Base-by-base conservation (phyloP, 2,888 invertebrate genomes). In the Pediacus dermestoides region DNA sequence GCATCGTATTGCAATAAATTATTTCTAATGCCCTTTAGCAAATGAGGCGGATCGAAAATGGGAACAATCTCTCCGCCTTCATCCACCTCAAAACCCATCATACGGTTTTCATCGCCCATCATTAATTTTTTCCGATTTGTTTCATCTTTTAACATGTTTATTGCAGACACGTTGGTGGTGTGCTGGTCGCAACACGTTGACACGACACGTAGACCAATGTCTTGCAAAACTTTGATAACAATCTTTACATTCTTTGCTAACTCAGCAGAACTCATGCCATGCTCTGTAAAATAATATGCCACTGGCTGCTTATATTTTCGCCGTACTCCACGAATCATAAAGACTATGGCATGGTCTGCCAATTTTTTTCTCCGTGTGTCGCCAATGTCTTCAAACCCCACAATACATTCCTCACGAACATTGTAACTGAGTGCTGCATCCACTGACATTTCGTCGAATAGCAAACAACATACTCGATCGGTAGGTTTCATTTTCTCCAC, bases 251-350 rank as follows among this genome's bases (percentile, higher is more conserved):
- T 18, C 4, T n/a, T 12, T 18, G 3, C 9, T 4, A 23, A 9
- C 16, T 42, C 16, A 9, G 2, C 8, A 3, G 34, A 33, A 9
- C 16, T 26, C 7, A 44, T 18, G 3, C 22, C 26, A 22, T 27
- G 36, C 8, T 16, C 36, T 3, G 42, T 33, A 28, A 32, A 45
- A 34, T 27, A 45, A 26, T 36, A 42, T 7, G 39, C 42, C n/a
- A 45, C 22, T 6, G 45, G 45, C 28, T 42, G 42, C 18, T 45
- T 45, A 39, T 42, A 45, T 18, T 25, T 26, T 21, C 22, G 30
- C 12, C 18, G 27, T 11, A 45, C 8, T 3, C 39, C 36, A 8
- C 14, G 21, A 4, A 42, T 8, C 45, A 45, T 39, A 31, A 45
- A 45, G 2, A 45, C 37, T 14, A 42, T 15, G 3, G 42, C 39